Conservation (phyloP, 2,113 vertebrate species). For the Nesoenas mayeri region DNA sequence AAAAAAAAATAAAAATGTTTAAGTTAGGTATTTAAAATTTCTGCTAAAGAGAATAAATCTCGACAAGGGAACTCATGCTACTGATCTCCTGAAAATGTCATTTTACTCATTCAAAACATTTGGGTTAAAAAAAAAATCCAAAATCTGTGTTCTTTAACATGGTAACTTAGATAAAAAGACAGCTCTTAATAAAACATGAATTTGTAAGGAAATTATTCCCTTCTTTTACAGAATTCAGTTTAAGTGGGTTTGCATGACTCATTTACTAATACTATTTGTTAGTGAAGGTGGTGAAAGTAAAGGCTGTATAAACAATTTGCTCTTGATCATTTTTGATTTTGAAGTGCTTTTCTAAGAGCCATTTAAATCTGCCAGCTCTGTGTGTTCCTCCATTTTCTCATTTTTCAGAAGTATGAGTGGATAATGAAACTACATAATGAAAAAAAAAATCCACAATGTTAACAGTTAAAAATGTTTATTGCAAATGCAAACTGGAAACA, state of each 20-base stretch:
- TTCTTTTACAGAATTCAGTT: not conserved
- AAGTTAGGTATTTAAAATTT: not conserved
- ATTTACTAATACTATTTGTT: conserved; percentile 11
- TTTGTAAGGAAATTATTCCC: not conserved
- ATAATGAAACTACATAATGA: conserved; percentile 45
- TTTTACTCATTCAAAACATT: not conserved
- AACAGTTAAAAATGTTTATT: conserved; percentile 48
- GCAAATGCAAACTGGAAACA: conserved; percentile 36
- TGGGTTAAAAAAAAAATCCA: not conserved
- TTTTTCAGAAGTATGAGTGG: conserved; percentile 36
- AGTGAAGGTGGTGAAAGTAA: not conserved
- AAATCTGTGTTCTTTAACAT: not conserved
- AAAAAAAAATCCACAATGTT: not conserved
- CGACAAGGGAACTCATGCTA: not conserved
- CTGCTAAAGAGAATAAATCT: not conserved
- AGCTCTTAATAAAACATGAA: not conserved
- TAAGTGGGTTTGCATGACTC: conserved; percentile 10
- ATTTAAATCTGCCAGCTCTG: conserved; percentile 40
- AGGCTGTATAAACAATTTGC: conserved; percentile 36
- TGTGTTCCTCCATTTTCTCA: conserved; percentile 53
- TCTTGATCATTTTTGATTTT: conserved; percentile 38
- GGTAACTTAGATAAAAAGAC: not conserved
- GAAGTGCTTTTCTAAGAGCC: conserved; percentile 28
- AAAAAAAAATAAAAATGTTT: not conserved
- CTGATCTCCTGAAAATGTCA: not conserved